A percentile compares a stretch with the other conserved stretches of the same genome.
These are phyloP conservation scores for Pterocles gutturalis DNA, from an alignment of 2,113 vertebrate genomes.

Conservation along the genomic window DNA sequence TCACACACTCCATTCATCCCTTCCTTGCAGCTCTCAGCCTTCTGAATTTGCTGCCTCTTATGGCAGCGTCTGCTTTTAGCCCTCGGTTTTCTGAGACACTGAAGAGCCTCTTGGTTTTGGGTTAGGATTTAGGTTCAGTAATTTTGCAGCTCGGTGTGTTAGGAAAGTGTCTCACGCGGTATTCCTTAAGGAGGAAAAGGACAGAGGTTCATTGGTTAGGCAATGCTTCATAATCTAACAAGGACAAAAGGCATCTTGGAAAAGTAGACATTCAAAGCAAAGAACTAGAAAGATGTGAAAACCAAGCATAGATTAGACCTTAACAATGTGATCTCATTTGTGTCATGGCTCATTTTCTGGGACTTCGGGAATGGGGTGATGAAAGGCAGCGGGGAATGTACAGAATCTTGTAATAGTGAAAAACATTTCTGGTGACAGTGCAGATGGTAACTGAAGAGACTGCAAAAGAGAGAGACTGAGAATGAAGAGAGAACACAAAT, in stretches of 20 bases:
- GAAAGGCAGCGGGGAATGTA: not conserved
- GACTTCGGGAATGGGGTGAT: not conserved
- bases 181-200: not conserved
- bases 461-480: not conserved
- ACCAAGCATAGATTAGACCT: not conserved
- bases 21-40: not conserved
- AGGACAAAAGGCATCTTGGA: not conserved
- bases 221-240: not conserved
- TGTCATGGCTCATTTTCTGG: not conserved
- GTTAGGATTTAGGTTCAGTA: not conserved
- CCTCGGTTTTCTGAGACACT: not conserved
- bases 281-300: not conserved
- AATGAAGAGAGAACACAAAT: not conserved
- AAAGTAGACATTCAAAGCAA: not conserved
- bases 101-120: not conserved
- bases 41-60: not conserved
- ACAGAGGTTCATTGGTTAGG: not conserved
- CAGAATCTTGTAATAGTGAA: not conserved
- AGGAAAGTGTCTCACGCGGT: not conserved
- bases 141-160: not conserved
- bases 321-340: not conserved
- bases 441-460: not conserved
- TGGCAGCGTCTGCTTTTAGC: not conserved
- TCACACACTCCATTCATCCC: not conserved
- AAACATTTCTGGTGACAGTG: not conserved